Base-by-base conservation (phyloP, 2,888 invertebrate species). In the Apotomis turbidana region DNA sequence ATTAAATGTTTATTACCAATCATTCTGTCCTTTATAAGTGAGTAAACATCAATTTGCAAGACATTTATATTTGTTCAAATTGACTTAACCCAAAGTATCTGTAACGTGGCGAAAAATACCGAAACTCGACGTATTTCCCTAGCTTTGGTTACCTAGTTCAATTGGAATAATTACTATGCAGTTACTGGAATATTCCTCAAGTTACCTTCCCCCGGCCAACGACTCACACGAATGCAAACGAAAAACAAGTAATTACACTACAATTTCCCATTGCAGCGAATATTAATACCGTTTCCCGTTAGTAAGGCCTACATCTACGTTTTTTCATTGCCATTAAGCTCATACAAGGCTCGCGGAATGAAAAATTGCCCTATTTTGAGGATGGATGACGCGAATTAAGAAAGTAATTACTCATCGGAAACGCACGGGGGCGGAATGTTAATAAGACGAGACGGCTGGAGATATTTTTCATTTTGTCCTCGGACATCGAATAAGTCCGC, bases 381-480 rank as follows among this genome's bases (percentile, higher is more conserved):
- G 91, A 94, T 93, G 90, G 90, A 94, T 94, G 94, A 89, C 90
- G 88, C 84, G 88, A 93, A 93, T 94, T 94, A 94, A 93, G 93
- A 90, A 90, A 90, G 93, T 92, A 93, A 93, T 94, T 92, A 91
- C 93, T 94, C 94, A 93, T 93, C 91, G 88, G 85, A 85, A 86
- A 88, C 85, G 87, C 83, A 89, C 91, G 86, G 87, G 91, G 91
- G 90, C 83, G 88, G 91, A 91, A 93, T 93, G 90, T 88, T 93
- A 93, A 93, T 93, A 91, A 90, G 92, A 89, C 78, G 86, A 87
- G 84, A 88, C 85, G 85, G 83, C 78, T 78, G 82, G 84, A 87
- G 87, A 85, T 86, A 90, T 91, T 90, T 91, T 90, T 91, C 90
- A 91, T 89, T 87, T 84, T 84, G 81, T 85, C 85, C 77, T 86